Evolutionary conservation across 2,888 invertebrate species (phyloP).

Genomic region (Tubulanus polymorphus): DNA sequence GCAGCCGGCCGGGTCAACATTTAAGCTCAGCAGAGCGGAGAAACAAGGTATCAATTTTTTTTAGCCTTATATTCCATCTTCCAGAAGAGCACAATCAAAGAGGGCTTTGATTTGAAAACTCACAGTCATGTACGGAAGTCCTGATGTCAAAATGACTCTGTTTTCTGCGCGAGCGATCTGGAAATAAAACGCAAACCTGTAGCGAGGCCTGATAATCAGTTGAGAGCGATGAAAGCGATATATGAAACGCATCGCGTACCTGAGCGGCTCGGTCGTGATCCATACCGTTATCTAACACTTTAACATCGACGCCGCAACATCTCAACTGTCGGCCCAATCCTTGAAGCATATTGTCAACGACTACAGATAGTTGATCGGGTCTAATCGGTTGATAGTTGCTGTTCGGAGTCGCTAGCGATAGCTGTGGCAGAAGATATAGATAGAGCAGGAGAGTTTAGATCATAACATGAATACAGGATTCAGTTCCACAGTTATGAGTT

Average conservation of each 20-base stretch:
- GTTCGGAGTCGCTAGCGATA: not conserved
- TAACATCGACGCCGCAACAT: constrained; percentile 63
- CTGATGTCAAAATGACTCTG: constrained; percentile 61
- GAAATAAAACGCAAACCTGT: constrained; percentile 18
- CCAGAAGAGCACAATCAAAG: too few relatives aligned
- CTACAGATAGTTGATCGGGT: constrained; percentile 50
- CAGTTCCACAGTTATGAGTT: too few relatives aligned
- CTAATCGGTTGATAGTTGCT: constrained; percentile 15
- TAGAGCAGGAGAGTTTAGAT: too few relatives aligned
- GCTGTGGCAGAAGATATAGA: not conserved
- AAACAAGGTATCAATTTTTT: too few relatives aligned
- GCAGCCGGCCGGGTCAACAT: too few relatives aligned
- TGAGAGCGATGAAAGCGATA: not conserved
- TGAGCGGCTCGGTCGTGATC: constrained; percentile 58
- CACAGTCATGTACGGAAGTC: constrained; percentile 50
- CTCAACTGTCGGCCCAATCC: constrained; percentile 63
- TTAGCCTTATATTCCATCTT: too few relatives aligned
- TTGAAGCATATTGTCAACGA: constrained; percentile 61
- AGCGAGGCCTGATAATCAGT: not conserved
- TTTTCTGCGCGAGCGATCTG: constrained; percentile 56
- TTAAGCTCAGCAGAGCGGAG: too few relatives aligned
- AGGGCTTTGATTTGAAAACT: too few relatives aligned
- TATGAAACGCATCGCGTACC: constrained; percentile 25
- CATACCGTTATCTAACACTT: constrained; percentile 57
- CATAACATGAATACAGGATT: too few relatives aligned